Percentiles rank a stretch among this genome's conserved stretches.
Evolutionary conservation across 2,113 vertebrate genomes (phyloP).

Genomic region (Piprites chloris): DNA sequence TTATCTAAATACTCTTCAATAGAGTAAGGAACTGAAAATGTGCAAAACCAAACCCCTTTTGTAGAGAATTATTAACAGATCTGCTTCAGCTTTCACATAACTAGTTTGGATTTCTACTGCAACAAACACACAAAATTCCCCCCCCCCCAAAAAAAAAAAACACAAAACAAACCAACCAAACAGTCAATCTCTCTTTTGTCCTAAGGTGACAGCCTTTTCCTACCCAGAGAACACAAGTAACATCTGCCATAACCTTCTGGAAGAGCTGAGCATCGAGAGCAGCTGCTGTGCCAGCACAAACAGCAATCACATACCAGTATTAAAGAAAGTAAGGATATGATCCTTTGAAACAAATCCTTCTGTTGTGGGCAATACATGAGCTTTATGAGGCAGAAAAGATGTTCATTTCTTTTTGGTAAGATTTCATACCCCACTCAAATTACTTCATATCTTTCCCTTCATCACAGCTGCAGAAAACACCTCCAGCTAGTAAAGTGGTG

Average conservation of each 20-base stretch:
- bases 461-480: neutral
- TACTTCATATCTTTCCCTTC: neutral
- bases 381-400: neutral
- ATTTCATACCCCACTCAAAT: neutral
- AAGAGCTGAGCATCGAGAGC: neutral
- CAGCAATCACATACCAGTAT: neutral
- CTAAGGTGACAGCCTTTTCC: neutral
- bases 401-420: neutral
- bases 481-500: neutral
- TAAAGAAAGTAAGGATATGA: neutral
- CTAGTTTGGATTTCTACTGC: neutral
- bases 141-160: neutral
- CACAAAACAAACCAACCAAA: neutral
- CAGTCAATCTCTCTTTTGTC: neutral
- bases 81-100: neutral
- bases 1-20: neutral
- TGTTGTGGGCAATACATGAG: neutral
- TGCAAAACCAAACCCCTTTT: neutral
- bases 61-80: neutral
- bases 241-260: neutral
- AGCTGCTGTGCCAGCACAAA: neutral
- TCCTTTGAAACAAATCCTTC: neutral
- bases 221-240: neutral
- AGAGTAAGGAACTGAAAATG: neutral
- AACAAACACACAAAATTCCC: neutral